phyloP scores from a whole-genome alignment of 2,888 invertebrate species.

The Chaetoderma sp. region DNA sequence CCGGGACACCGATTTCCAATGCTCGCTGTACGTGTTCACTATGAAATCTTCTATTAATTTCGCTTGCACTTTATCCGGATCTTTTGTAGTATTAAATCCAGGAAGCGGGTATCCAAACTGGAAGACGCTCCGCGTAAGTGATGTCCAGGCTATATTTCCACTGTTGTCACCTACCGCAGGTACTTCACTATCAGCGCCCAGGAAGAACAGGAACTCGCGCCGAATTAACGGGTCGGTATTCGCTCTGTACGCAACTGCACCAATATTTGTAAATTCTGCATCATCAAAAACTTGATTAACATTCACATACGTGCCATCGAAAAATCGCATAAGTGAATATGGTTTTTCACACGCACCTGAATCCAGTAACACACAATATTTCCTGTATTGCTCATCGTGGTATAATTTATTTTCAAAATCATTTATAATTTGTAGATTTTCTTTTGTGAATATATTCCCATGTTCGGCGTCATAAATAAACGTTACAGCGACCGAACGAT shows the following conservation, averaged over 20 bases:
- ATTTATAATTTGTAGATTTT: background rate
- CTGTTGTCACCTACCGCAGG: background rate
- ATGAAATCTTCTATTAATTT: background rate
- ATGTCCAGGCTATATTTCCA: background rate
- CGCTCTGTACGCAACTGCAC: background rate
- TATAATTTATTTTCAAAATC: constrained; percentile 6
- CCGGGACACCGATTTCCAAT: background rate
- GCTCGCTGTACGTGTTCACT: background rate
- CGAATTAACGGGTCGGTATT: background rate
- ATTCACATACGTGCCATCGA: constrained; percentile 24
- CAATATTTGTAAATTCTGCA: constrained; percentile 16
- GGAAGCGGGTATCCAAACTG: constrained; percentile 3
- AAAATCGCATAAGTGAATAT: constrained; percentile 12
- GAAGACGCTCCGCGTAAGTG: constrained; percentile 1
- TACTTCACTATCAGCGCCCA: constrained; percentile 10
- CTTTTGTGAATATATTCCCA: constrained; percentile 6
- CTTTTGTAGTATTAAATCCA: background rate
- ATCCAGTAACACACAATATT: background rate
- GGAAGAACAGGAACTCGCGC: constrained; percentile 7
- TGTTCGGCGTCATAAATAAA: background rate
- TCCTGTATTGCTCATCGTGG: background rate
- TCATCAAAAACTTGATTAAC: constrained; percentile 14
- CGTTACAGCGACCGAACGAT: background rate
- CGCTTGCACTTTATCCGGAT: background rate
- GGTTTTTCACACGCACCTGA: background rate